Evolutionary conservation across 2,113 vertebrate species (phyloP).

Genomic region (Zosterops hypoxanthus): DNA sequence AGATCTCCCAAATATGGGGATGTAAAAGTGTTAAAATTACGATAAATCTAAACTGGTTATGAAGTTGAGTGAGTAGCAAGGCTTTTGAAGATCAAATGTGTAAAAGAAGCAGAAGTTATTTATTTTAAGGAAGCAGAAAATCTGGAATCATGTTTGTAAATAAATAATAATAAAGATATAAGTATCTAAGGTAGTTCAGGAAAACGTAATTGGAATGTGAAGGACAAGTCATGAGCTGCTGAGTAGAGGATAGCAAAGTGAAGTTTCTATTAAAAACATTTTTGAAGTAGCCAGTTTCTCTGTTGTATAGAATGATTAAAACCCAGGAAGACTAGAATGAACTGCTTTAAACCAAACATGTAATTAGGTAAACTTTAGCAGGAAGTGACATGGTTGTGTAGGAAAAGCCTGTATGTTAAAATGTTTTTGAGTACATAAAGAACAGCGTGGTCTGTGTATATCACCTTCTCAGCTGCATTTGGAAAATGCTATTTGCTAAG

Average conservation of each 20-base stretch:
- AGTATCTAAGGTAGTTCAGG: neutral
- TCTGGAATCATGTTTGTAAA: neutral
- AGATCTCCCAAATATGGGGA: neutral
- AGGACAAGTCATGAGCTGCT: no score
- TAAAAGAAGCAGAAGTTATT: neutral
- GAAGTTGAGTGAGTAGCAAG: neutral
- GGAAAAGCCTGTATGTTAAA: neutral
- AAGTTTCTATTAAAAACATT: neutral
- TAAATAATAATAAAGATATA: neutral
- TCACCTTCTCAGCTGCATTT: neutral
- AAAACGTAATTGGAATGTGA: neutral
- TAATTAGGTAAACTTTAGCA: neutral
- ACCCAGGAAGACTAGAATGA: neutral
- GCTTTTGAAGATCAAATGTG: neutral
- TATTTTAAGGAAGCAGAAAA: neutral
- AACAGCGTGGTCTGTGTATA: neutral
- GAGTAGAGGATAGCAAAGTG: neutral
- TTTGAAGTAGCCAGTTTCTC: neutral
- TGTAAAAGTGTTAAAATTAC: neutral
- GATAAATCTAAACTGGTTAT: neutral
- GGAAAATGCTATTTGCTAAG: neutral
- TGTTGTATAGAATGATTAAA: neutral
- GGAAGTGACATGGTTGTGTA: neutral
- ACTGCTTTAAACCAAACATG: neutral
- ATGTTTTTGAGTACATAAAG: neutral